phyloP scores from a whole-genome alignment of 2,113 vertebrate genomes.

The Pyxicephalus adspersus region DNA sequence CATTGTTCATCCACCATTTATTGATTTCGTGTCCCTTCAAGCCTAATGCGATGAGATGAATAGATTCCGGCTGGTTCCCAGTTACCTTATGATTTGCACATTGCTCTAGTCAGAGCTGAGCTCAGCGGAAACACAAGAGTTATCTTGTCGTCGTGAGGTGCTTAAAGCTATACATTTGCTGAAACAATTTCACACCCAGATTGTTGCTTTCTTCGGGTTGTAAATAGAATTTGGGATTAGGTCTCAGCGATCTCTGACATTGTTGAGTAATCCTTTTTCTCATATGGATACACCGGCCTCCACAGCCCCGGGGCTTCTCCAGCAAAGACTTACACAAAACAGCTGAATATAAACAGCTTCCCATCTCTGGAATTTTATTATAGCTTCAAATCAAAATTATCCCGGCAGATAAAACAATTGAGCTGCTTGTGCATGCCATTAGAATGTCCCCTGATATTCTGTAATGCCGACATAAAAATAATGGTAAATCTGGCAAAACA shows the following conservation, averaged over 20 bases:
- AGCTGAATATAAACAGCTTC: slow-evolving; percentile 22
- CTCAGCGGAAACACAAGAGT: neutral
- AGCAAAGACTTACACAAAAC: neutral
- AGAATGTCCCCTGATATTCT: too few relatives aligned
- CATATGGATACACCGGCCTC: neutral
- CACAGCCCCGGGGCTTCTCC: neutral
- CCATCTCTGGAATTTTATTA: neutral
- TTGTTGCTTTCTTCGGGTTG: neutral
- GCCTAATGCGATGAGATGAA: too few relatives aligned
- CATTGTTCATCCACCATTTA: too few relatives aligned
- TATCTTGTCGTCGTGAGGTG: slow-evolving; percentile 10
- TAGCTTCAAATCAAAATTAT: neutral
- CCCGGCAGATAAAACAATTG: neutral
- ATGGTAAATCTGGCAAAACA: too few relatives aligned
- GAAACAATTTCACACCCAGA: slow-evolving; percentile 26
- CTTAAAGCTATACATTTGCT: slow-evolving; percentile 2
- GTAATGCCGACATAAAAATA: too few relatives aligned
- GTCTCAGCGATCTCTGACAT: slow-evolving; percentile 22
- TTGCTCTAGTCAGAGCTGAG: neutral
- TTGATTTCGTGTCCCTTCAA: too few relatives aligned
- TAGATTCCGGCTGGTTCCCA: neutral
- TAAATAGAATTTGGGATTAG: slow-evolving; percentile 32
- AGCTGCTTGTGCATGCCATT: too few relatives aligned
- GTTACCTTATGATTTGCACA: neutral
- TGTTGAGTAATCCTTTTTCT: neutral